phyloP scores from a whole-genome alignment of 2,888 invertebrate species.

The Adelphocoris suturalis region DNA sequence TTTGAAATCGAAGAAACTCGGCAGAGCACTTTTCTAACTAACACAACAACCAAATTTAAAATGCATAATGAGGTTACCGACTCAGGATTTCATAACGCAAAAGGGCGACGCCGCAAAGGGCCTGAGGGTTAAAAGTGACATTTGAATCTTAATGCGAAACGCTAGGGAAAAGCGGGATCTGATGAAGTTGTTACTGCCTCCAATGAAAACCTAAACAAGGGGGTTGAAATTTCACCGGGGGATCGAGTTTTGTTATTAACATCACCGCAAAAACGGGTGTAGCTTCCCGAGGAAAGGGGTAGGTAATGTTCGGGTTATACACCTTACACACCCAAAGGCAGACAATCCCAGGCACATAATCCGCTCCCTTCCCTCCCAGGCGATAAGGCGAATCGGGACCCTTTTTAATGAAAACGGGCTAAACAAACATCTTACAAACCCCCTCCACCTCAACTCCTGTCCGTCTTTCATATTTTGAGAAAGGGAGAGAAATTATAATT shows the following conservation, averaged over 20 bases:
- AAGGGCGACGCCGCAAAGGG: background rate
- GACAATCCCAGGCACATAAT: slow-evolving; percentile 13
- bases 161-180: background rate
- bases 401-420: slow-evolving; percentile 66
- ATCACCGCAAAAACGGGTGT: slow-evolving; percentile 52
- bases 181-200: slow-evolving; percentile 20
- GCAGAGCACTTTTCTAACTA: too few species aligned
- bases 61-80: too few species aligned
- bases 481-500: slow-evolving; percentile 73
- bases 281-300: background rate
- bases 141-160: slow-evolving; percentile 33
- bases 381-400: slow-evolving; percentile 37
- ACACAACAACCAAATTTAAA: too few species aligned
- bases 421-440: slow-evolving; percentile 66
- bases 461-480: slow-evolving; percentile 30
- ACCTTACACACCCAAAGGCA: slow-evolving; percentile 3
- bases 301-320: background rate
- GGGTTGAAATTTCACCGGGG: slow-evolving; percentile 3
- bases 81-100: background rate
- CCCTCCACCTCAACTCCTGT: background rate
- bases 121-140: slow-evolving; percentile 29
- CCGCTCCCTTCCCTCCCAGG: background rate
- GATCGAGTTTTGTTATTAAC: slow-evolving; percentile 63
- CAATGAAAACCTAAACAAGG: slow-evolving; percentile 41
- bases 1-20: too few species aligned